These are phyloP conservation scores for Antrozous pallidus DNA, from an alignment of 2,797 vertebrate genomes.

Conservation along the genomic window DNA sequence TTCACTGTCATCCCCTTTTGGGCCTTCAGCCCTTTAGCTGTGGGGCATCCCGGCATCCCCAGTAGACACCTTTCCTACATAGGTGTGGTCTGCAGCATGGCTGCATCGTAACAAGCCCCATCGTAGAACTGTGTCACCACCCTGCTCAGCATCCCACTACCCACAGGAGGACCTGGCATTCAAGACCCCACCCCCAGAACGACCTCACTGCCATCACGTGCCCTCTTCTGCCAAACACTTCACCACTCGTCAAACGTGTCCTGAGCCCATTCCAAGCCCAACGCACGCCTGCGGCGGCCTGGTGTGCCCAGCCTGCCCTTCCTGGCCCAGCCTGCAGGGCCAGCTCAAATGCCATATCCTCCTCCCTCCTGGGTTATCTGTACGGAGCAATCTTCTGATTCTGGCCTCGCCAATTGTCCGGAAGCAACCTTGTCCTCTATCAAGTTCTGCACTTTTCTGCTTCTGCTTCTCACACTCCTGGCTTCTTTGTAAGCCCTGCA, in stretches of 20 bases:
- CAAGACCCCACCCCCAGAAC: too few relatives aligned
- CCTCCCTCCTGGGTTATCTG: too few relatives aligned
- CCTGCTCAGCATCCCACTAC: not conserved
- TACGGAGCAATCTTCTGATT: not conserved
- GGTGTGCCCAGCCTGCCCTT: not conserved
- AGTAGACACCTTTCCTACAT: not conserved
- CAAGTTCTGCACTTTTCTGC: not conserved
- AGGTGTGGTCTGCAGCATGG: not conserved
- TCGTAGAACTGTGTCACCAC: not conserved
- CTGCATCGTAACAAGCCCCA: not conserved
- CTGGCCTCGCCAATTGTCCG: not conserved
- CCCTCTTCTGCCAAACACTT: too few relatives aligned
- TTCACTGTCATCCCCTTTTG: not conserved
- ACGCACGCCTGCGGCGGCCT: not conserved
- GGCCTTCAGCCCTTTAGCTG: not conserved
- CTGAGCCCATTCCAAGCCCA: not conserved
- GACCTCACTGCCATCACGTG: not conserved
- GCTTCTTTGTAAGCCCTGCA: not conserved
- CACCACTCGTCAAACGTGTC: not conserved
- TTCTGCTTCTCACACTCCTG: not conserved
- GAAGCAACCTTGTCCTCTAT: not conserved
- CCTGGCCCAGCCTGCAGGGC: not conserved
- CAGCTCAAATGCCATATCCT: not conserved
- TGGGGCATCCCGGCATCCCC: rapidly evolving
- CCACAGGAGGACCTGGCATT: not conserved